These are phyloP conservation scores for Cecropterus lyciades DNA, from an alignment of 1,140 invertebrate genomes.

Conservation along the genomic window DNA sequence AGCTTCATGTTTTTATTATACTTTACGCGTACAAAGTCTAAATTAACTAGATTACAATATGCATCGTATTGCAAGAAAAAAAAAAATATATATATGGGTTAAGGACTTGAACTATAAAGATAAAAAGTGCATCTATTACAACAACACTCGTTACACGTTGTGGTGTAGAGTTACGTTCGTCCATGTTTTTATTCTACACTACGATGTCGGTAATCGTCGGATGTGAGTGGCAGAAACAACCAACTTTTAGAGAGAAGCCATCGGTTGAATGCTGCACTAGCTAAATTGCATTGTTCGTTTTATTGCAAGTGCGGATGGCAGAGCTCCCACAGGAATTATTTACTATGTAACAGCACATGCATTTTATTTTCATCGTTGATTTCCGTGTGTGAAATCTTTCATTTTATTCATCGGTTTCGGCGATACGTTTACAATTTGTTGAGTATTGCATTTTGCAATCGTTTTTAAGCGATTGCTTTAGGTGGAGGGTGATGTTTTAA, in stretches of 20 bases:
- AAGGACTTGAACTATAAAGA: no score
- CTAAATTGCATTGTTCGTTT: conserved; percentile 81
- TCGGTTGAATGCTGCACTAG: conserved; percentile 69
- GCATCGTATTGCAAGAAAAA: no score
- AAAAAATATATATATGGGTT: no score
- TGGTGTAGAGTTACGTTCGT: background rate
- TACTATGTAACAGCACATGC: conserved; percentile 76
- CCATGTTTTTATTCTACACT: conserved; percentile 34
- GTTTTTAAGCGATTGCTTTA: no score
- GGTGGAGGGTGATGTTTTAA: no score
- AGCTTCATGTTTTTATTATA: no score
- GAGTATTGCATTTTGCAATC: background rate
- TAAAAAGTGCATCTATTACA: background rate
- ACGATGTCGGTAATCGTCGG: conserved; percentile 43
- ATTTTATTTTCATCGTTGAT: conserved; percentile 69
- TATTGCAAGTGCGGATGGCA: conserved; percentile 73
- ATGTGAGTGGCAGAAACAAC: conserved; percentile 52
- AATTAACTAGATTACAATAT: no score
- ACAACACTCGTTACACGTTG: background rate
- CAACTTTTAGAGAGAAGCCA: conserved; percentile 66
- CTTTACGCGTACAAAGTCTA: no score
- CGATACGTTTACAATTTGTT: background rate
- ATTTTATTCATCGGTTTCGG: conserved; percentile 46
- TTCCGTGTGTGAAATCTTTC: conserved; percentile 63
- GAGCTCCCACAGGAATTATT: conserved; percentile 74